Conservation (phyloP, 2,113 vertebrate genomes). For the Lichenostomus cassidix region DNA sequence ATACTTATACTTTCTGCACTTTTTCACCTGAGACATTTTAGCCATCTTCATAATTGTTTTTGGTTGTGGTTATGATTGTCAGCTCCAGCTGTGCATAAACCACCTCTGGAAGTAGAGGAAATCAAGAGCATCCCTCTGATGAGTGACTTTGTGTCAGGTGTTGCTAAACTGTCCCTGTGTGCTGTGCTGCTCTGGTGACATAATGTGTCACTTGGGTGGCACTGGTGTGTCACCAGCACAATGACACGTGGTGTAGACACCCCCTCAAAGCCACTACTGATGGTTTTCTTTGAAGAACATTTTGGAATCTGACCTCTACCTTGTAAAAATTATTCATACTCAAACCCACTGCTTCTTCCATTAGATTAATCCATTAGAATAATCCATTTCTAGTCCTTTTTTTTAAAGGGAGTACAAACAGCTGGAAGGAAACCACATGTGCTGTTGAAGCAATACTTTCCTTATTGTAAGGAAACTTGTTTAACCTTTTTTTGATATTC, state of each 20-base stretch:
- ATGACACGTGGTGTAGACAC: no score
- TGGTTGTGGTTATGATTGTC: not conserved
- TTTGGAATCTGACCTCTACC: not conserved
- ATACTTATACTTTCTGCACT: not conserved
- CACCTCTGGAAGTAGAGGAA: not conserved
- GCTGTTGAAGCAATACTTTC: constrained; percentile 24
- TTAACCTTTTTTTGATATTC: not conserved
- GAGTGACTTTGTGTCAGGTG: not conserved
- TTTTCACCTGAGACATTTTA: not conserved
- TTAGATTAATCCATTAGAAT: not conserved
- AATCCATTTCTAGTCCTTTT: constrained; percentile 5
- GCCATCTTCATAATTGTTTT: not conserved
- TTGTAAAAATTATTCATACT: not conserved
- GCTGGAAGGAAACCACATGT: not conserved
- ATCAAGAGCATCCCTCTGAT: not conserved
- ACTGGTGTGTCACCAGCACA: fast-evolving
- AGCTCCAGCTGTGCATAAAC: not conserved
- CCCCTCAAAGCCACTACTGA: not conserved
- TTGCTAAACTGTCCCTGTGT: not conserved
- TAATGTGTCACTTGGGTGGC: not conserved
- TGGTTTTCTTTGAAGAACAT: not conserved
- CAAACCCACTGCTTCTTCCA: not conserved
- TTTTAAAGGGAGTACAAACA: constrained; percentile 2
- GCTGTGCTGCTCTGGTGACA: not conserved
- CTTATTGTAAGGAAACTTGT: constrained; percentile 36